These are phyloP conservation scores for Scolopax rusticola DNA, from an alignment of 2,797 vertebrate genomes.

Conservation along the genomic window DNA sequence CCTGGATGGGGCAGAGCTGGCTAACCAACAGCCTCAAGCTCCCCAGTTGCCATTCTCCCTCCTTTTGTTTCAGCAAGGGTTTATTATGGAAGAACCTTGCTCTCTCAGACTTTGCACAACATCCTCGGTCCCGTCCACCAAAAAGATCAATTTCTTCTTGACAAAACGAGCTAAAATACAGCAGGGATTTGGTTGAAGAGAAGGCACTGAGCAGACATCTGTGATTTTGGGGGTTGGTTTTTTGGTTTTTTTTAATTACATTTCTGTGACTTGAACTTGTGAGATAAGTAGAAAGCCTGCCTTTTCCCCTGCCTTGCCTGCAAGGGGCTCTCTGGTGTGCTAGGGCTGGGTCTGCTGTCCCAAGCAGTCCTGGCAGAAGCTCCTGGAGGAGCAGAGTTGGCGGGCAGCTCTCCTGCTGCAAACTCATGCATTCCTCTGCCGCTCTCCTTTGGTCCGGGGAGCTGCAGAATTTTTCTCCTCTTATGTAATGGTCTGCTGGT, in stretches of 20 bases:
- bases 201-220: background rate
- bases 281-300: background rate
- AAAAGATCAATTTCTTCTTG: background rate
- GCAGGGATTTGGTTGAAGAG: background rate
- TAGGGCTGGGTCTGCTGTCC: background rate
- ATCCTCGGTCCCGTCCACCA: background rate
- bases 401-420: conserved; percentile 12
- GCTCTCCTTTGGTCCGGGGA: conserved; percentile 25
- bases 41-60: background rate
- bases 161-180: background rate
- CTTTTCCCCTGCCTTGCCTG: background rate
- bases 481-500: conserved; percentile 64
- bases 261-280: background rate
- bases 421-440: background rate
- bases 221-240: accelerated
- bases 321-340: background rate
- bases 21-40: background rate
- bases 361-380: background rate
- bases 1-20: background rate
- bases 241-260: background rate
- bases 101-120: background rate
- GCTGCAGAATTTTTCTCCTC: conserved; percentile 56
- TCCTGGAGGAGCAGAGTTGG: background rate
- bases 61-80: background rate
- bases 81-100: background rate